These are phyloP conservation scores for Balearica regulorum DNA, from an alignment of 2,797 vertebrate species.

Conservation along the genomic window DNA sequence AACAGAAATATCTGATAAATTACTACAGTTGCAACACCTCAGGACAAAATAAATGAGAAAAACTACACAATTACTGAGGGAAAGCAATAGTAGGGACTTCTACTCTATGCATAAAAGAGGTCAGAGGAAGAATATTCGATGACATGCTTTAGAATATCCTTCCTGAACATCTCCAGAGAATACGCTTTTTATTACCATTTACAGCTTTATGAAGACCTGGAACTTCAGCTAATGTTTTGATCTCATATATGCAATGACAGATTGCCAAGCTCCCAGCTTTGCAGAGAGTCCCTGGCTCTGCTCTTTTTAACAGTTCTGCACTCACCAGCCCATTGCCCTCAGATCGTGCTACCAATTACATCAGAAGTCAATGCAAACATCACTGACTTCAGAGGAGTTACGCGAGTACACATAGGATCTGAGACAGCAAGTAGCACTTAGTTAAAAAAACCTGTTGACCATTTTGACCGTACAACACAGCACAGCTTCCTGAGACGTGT, in stretches of 20 bases:
- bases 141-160: neutral
- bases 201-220: neutral
- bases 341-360: neutral
- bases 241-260: neutral
- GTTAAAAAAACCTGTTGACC: neutral
- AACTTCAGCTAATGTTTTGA: neutral
- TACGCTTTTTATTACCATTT: neutral
- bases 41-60: neutral
- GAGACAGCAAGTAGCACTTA: neutral
- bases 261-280: neutral
- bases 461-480: neutral
- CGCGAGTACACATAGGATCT: neutral
- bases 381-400: neutral
- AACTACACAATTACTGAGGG: neutral
- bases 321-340: neutral
- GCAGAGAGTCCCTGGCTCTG: neutral
- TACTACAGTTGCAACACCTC: neutral
- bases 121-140: neutral
- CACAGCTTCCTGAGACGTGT: neutral
- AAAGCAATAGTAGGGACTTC: neutral
- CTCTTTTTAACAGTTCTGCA: neutral
- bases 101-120: neutral
- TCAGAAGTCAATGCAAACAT: neutral
- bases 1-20: neutral
- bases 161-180: neutral